Conservation (phyloP, 2,888 invertebrate species). For the Steinernema hermaphroditum region DNA sequence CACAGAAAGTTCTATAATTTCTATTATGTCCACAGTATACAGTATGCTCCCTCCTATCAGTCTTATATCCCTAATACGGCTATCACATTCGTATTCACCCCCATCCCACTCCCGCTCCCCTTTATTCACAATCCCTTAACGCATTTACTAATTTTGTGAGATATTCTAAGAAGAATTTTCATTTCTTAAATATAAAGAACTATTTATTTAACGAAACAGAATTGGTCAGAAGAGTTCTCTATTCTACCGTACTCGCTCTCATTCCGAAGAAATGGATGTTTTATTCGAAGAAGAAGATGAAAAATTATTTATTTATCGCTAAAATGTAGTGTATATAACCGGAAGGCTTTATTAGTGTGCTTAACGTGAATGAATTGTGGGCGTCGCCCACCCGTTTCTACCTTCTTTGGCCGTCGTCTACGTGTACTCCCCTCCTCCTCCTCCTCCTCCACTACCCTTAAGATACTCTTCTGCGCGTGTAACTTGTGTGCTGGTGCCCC, state of each 20-base stretch:
- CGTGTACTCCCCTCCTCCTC: background rate
- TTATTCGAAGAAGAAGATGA: background rate
- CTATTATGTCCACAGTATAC: background rate
- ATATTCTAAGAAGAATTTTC: slow-evolving; percentile 26
- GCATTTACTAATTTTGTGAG: slow-evolving; percentile 25
- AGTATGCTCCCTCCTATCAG: too few relatives aligned
- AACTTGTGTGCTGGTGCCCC: slow-evolving; percentile 13
- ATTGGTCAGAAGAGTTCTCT: background rate
- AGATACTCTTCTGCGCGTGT: slow-evolving; percentile 28
- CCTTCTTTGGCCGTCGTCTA: slow-evolving; percentile 11
- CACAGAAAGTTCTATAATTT: slow-evolving; percentile 12
- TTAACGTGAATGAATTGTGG: too few relatives aligned
- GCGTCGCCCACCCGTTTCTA: background rate
- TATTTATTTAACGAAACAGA: slow-evolving; percentile 13
- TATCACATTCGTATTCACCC: background rate
- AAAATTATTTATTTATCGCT: slow-evolving; percentile 5
- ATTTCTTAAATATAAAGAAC: slow-evolving; percentile 28
- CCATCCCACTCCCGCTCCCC: background rate
- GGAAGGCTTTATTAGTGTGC: slow-evolving; percentile 15
- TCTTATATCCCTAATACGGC: slow-evolving; percentile 10
- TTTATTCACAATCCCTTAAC: background rate
- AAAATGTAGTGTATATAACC: slow-evolving; percentile 25
- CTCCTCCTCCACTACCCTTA: background rate
- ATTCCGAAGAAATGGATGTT: slow-evolving; percentile 21
- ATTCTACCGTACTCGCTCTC: slow-evolving; percentile 2